Percentiles rank a stretch among this genome's conserved stretches.
phyloP scores from a whole-genome alignment of 2,888 invertebrate genomes.

The Pelosia muscerda region DNA sequence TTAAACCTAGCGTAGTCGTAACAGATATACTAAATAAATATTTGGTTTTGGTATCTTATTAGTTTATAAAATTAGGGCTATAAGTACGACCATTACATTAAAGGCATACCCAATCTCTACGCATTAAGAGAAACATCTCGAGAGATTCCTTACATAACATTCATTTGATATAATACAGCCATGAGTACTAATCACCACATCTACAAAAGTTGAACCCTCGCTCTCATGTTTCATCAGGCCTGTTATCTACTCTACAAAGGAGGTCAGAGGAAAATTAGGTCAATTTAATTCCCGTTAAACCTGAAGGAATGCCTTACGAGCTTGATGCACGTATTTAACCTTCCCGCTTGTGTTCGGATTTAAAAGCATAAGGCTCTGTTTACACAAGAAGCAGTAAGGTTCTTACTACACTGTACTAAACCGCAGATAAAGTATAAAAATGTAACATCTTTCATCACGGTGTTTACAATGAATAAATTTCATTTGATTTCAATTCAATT shows the following conservation, averaged over 20 bases:
- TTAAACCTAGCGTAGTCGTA: too few species aligned
- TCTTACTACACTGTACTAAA: neutral
- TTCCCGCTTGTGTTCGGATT: conserved; percentile 40
- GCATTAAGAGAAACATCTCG: neutral
- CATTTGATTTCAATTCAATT: too few species aligned
- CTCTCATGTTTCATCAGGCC: conserved; percentile 36
- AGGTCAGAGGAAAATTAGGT: conserved; percentile 56
- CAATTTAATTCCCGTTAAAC: conserved; percentile 54
- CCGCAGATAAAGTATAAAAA: neutral
- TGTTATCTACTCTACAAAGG: conserved; percentile 41
- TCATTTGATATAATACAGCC: neutral
- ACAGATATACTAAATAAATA: too few species aligned
- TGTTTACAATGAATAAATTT: too few species aligned
- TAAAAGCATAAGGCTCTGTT: conserved; percentile 29
- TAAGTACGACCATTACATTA: neutral
- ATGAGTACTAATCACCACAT: conserved; percentile 23
- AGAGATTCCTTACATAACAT: neutral
- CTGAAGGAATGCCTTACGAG: conserved; percentile 52
- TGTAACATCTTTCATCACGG: too few species aligned
- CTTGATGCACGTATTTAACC: conserved; percentile 51
- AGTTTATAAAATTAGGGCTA: too few species aligned
- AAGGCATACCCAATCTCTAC: neutral
- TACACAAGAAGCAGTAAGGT: conserved; percentile 11
- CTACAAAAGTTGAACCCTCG: conserved; percentile 31
- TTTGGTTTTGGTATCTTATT: too few species aligned